These are phyloP conservation scores for Cephalopachus bancanus DNA, from an alignment of 2,797 vertebrate species.

Conservation along the genomic window DNA sequence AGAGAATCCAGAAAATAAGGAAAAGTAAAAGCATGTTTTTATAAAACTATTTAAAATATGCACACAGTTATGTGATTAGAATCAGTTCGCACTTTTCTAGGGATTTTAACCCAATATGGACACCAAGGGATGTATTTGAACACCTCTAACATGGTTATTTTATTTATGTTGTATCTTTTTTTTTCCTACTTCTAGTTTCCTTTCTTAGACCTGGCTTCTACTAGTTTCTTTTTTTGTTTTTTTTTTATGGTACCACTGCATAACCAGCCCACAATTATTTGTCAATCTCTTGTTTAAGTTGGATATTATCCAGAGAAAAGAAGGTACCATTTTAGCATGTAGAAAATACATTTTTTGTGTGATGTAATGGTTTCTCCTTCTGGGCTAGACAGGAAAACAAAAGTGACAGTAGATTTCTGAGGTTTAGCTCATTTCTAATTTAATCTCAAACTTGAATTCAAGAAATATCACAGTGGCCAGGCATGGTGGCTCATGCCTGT, in stretches of 20 bases:
- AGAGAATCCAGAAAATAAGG: not conserved
- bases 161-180: not conserved
- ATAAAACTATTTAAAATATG: not conserved
- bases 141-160: not conserved
- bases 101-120: not conserved
- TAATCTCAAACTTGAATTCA: too few relatives aligned
- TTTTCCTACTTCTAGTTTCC: not conserved
- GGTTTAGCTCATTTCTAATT: too few relatives aligned
- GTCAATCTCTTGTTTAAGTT: not conserved
- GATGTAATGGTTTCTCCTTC: too few relatives aligned
- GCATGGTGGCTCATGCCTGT: too few relatives aligned
- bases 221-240: not conserved
- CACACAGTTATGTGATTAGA: not conserved
- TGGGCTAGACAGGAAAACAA: too few relatives aligned
- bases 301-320: not conserved
- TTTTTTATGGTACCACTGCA: not conserved
- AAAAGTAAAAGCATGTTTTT: not conserved
- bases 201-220: not conserved
- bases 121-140: accelerated
- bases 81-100: not conserved
- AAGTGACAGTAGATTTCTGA: too few relatives aligned
- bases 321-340: not conserved
- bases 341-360: not conserved
- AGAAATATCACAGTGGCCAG: too few relatives aligned
- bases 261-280: not conserved